Evolutionary conservation across 2,797 vertebrate species (phyloP), one percentile per base, ranked within the genome.

Genomic region (Gallirallus australis): DNA sequence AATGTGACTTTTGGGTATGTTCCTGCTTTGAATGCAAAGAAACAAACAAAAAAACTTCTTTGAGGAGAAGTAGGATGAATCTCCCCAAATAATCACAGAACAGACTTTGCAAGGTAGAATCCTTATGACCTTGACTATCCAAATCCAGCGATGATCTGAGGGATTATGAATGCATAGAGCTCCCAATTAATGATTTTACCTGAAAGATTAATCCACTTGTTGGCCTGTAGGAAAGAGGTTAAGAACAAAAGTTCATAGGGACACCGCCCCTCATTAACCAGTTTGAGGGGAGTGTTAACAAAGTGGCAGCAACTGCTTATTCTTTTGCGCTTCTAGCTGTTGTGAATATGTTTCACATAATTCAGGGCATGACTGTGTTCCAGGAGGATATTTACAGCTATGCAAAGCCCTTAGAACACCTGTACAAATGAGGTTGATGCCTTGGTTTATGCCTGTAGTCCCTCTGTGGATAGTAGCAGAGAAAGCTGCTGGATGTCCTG

Each of bases 1-100:
- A 93, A 94, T 75, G 82, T 96, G 91, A 89, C 89, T 91, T 94
- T 86, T 76, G 83, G 80, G 52, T 73, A 82, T 72, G 63, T 88
- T 93, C 54, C 81, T 94, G 35, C 91, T 93, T 76, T 88, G 94
- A 96, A 94, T 95, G 47, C 2, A 47, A 90, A 47, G 11, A 79
- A 69, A 60, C 27, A 53, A 30, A 24, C 59, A 27, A 18, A 53
- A 59, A 81, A 53, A 73, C 5, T 15, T 76, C 12, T 57, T 60
- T 84, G 61, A 18, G 25, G 61, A 54, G 69, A 84, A 92, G 33
- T 81, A 80, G 1, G n/a, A 78, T 84, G 57, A 80, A 86, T 92
- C 57, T 82, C 70, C 37, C 54, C 50, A 57, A 35, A 90, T 79
- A 95, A 63, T 50, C 64, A 72, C 83, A 69, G 95, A 80, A 66